Evolutionary conservation across 1,140 invertebrate genomes (phyloP).

Genomic region (Drosophila gunungcola): DNA sequence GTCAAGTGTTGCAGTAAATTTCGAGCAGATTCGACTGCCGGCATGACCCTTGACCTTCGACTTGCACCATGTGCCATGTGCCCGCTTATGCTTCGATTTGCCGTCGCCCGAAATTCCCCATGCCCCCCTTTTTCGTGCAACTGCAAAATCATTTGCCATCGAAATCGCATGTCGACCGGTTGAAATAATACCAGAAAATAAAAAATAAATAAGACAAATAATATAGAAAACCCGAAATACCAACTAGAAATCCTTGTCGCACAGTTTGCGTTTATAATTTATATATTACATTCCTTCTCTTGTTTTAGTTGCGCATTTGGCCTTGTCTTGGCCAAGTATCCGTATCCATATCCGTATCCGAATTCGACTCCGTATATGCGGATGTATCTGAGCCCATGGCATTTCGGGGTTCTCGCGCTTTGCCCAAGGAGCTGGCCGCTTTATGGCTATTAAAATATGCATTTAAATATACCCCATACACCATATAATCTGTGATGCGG

Average conservation of each 20-base stretch:
- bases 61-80: slow-evolving; percentile 57
- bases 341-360: slow-evolving; percentile 2
- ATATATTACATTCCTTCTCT: slow-evolving; percentile 73
- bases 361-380: slow-evolving; percentile 7
- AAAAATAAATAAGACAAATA: slow-evolving; percentile 7
- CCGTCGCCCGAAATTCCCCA: not conserved
- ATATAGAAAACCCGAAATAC: slow-evolving; percentile 2
- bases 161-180: slow-evolving; percentile 66
- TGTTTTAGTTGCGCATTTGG: slow-evolving; percentile 70
- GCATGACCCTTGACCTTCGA: slow-evolving; percentile 78
- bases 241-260: slow-evolving; percentile 70
- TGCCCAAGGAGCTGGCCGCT: slow-evolving; percentile 51
- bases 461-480: slow-evolving; percentile 65
- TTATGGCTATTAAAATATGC: slow-evolving; percentile 81
- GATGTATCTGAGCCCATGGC: slow-evolving; percentile 50
- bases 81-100: slow-evolving; percentile 65
- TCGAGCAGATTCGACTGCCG: slow-evolving; percentile 56
- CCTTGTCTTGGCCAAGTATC: slow-evolving; percentile 59
- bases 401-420: slow-evolving; percentile 47
- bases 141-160: slow-evolving; percentile 74
- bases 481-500: slow-evolving; percentile 39
- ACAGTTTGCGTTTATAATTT: slow-evolving; percentile 83
- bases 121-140: slow-evolving; percentile 6
- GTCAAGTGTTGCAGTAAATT: slow-evolving; percentile 78
- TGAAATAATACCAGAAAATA: slow-evolving; percentile 17